Conservation (phyloP, 1,140 invertebrate genomes). For the Ceratina calcarata region DNA sequence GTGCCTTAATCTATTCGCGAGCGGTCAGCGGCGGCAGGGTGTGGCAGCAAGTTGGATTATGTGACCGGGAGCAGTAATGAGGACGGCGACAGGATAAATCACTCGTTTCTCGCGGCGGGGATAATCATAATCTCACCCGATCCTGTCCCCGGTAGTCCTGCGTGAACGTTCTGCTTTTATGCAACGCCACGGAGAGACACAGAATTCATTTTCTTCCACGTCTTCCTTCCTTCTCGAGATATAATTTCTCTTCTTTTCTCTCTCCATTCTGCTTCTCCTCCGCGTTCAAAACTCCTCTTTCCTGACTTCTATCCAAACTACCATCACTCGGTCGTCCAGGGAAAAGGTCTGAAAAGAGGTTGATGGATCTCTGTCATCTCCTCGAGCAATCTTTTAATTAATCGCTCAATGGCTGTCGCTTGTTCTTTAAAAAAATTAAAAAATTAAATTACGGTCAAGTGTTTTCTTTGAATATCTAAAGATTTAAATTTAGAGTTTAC, state of each 20-base stretch:
- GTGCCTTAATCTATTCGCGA: conserved; percentile 67
- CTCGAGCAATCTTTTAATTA: conserved; percentile 35
- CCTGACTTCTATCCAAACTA: background rate
- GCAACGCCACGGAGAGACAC: conserved; percentile 58
- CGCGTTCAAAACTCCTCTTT: conserved; percentile 9
- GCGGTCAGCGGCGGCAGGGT: conserved; percentile 65
- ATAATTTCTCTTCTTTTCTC: conserved; percentile 63
- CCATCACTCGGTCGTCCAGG: conserved; percentile 14
- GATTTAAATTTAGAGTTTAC: conserved; percentile 1
- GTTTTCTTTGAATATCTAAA: too few species aligned
- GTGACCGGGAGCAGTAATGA: conserved; percentile 75
- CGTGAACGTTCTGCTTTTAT: conserved; percentile 39
- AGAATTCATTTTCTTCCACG: conserved; percentile 73
- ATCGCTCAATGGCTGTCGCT: conserved; percentile 11
- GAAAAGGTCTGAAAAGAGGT: conserved; percentile 39
- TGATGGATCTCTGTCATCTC: conserved; percentile 13
- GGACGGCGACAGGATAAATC: conserved; percentile 77
- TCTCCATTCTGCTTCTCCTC: background rate
- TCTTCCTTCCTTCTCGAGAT: conserved; percentile 69
- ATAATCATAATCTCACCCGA: conserved; percentile 75
- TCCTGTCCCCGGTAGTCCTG: conserved; percentile 64
- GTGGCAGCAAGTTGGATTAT: conserved; percentile 73
- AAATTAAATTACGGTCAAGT: too few species aligned
- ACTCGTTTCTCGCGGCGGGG: conserved; percentile 71
- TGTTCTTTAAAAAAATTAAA: too few species aligned